A percentile compares a stretch with the other conserved stretches of the same genome.
Evolutionary conservation across 2,797 vertebrate species (phyloP).

Genomic region (Spondyliosoma cantharus): DNA sequence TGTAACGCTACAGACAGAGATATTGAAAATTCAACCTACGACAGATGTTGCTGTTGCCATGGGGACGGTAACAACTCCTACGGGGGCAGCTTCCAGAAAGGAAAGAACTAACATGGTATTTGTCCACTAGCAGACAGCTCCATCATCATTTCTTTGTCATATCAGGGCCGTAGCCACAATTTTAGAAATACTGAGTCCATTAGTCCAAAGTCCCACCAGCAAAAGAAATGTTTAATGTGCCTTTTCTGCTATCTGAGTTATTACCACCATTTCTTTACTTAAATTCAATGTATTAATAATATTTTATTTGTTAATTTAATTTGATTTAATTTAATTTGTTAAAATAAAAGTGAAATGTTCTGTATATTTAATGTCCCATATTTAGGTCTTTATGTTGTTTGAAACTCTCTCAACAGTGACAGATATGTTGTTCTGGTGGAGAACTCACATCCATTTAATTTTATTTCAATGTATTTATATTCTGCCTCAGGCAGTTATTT

Average conservation of each 20-base stretch:
- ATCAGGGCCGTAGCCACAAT: not conserved
- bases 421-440: not conserved
- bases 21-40: not conserved
- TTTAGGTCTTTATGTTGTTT: not conserved
- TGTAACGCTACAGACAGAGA: not conserved
- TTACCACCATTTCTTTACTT: not conserved
- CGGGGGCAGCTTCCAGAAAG: not conserved
- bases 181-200: not conserved
- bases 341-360: too few relatives aligned
- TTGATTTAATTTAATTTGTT: too few relatives aligned
- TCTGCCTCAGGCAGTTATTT: too few relatives aligned
- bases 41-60: conserved; percentile 22
- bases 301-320: not conserved
- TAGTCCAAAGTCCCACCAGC: too few relatives aligned
- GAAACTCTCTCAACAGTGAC: not conserved
- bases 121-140: too few relatives aligned
- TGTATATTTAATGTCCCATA: not conserved
- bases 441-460: not conserved
- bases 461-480: too few relatives aligned
- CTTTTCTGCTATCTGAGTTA: not conserved
- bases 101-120: not conserved
- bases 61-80: not conserved
- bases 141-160: too few relatives aligned
- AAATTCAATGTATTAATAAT: too few relatives aligned
- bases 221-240: too few relatives aligned